Base-by-base conservation (phyloP, 2,113 vertebrate genomes). In the Halichoerus grypus region DNA sequence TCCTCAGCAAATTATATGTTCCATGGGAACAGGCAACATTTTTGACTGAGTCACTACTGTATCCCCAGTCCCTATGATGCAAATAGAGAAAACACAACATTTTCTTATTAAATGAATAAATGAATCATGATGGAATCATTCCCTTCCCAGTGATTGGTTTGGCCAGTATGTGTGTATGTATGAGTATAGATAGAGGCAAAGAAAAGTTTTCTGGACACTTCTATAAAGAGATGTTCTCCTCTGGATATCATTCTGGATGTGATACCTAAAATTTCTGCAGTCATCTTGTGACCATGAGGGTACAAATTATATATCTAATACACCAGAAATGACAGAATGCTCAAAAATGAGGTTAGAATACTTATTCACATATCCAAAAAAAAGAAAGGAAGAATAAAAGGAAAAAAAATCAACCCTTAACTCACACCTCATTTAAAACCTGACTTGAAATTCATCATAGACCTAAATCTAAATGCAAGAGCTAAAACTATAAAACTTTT, bases 401-500 rank as follows among this genome's bases (percentile, higher is more conserved):
- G 33, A 74, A 92, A 22, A 69, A 63, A 77, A 22, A 5, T 57
- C 55, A 89, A 71, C 63, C 67, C n/a, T 86, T 81, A 63, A 93
- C 67, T 93, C 39, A 49, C 9, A 65, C 22, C n/a, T 36, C 36
- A 67, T 39, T 57, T 63, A 71, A 85, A 94, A 85, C 69, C 53
- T 84, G 57, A 90, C 16, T 24, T 77, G 59, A 86, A 95, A 91
- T 84, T 72, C 33, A 88, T 53, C 18, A 39, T 53, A 94, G 22
- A 76, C 4, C 18, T 81, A 88, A 77, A 61, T 83, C 57, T 86
- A 94, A 85, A 65, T n/a, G n/a, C 14, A 85, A 71, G 21, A 33
- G 12, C 46, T 90, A 55, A 83, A 91, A 72, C n/a, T 57, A 49
- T 94, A 93, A 61, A 84, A 80, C 5, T n/a, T 72, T 92, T 92